Conservation (phyloP, 2,888 invertebrate genomes). For the Plagodis pulveraria region DNA sequence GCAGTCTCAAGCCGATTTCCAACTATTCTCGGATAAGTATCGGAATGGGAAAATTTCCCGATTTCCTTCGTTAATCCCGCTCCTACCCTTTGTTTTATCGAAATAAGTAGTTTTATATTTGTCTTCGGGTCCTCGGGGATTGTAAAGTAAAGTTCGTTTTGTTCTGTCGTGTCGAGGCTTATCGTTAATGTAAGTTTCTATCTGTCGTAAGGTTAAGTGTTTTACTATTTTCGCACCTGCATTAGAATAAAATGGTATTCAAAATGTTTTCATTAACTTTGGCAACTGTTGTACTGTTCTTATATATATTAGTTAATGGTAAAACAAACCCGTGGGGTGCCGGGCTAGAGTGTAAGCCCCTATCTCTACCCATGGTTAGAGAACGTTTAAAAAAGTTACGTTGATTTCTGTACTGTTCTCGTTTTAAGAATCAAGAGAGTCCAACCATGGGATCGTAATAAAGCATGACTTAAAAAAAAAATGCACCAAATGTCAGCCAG, state of each 20-base stretch:
- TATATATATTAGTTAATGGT: too few relatives aligned
- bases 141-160: constrained; percentile 25
- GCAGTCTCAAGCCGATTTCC: constrained; percentile 33
- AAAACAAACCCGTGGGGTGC: too few relatives aligned
- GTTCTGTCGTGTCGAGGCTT: constrained; percentile 12
- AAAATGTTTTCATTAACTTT: too few relatives aligned
- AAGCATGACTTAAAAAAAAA: too few relatives aligned
- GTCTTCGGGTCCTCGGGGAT: constrained; percentile 31
- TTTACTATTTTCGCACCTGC: not conserved
- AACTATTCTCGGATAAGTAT: constrained; percentile 37
- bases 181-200: constrained; percentile 3
- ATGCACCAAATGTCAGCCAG: too few relatives aligned
- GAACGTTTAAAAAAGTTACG: too few relatives aligned
- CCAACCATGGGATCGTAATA: too few relatives aligned
- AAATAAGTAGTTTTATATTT: constrained; percentile 41
- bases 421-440: too few relatives aligned
- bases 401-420: too few relatives aligned
- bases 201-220: not conserved
- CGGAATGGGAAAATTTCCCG: constrained; percentile 39
- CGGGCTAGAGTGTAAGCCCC: too few relatives aligned
- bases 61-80: constrained; percentile 38
- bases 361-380: too few relatives aligned
- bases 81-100: constrained; percentile 40
- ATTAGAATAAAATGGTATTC: not conserved
- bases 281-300: too few relatives aligned